phyloP scores from a whole-genome alignment of 1,140 invertebrate species.

The Eumaeus atala region DNA sequence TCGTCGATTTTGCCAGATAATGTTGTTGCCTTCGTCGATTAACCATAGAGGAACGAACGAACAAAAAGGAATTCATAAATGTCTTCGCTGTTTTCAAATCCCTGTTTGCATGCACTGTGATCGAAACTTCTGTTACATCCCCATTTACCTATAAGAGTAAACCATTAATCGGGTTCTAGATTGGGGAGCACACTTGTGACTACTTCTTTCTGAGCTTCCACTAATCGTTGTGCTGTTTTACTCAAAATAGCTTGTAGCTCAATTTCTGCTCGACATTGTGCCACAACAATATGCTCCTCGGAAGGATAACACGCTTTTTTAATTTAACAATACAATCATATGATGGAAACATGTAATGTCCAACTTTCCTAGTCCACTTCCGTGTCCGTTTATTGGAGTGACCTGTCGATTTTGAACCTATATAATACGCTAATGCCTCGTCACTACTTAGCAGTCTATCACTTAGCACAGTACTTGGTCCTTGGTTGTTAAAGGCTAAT shows the following conservation, averaged over 20 bases:
- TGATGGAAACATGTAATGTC: neutral
- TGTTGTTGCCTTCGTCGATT: neutral
- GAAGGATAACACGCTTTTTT: too few relatives aligned
- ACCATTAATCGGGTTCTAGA: neutral
- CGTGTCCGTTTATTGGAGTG: neutral
- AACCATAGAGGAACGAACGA: neutral
- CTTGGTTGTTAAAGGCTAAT: too few relatives aligned
- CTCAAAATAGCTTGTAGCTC: neutral
- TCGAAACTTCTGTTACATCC: slow-evolving; percentile 1
- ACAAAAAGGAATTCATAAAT: neutral
- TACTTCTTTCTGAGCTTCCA: slow-evolving; percentile 2
- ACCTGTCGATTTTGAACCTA: neutral
- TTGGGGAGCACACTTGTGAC: neutral
- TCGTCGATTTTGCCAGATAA: neutral
- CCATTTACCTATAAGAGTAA: neutral
- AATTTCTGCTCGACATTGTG: neutral
- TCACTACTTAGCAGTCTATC: too few relatives aligned
- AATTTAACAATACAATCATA: too few relatives aligned
- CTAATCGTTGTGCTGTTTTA: neutral
- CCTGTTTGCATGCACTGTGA: too few relatives aligned
- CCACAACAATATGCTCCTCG: neutral
- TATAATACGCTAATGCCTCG: neutral
- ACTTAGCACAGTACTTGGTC: too few relatives aligned
- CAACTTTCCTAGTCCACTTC: neutral
- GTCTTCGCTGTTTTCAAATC: neutral